Base-by-base conservation (phyloP, 92 coral and sea anemone genomes). In the Virgularia gustaviana region DNA sequence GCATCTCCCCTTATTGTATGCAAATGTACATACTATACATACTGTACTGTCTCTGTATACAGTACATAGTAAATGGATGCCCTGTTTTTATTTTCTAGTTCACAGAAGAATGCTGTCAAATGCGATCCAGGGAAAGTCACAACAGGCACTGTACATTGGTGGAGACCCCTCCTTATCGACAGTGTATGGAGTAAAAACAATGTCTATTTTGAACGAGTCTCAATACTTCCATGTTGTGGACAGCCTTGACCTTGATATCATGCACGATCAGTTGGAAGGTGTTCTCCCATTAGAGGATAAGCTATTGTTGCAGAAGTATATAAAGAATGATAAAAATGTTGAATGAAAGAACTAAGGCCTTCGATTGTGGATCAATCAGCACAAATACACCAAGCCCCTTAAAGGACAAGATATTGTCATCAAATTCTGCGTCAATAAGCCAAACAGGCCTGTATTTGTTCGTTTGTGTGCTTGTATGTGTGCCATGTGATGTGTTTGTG, bases 191-290 rank as follows among this genome's bases (percentile, higher is more conserved):
- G 63, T 56, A 16, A 23, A 23, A 35, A 23, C 8, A 56, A 35
- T 5, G 6, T 23, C 63, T 4, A 16, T 30, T 23, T 30, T 56
- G 24, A 56, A 56, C 32, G 32, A 23, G 63, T 56, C 63, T 56
- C 4, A 10, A 9, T 56, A 23, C 32, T 56, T 56, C 63, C 9
- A 51, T 51, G 58, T 51, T 51, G 45, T 39, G 15, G 45, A 39
- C 15, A 39, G 45, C 45, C 45, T 47, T 47, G 55, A 47, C n/a
- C 55, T 56, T 7, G 63, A 56, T 56, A 16, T 56, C 4, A 56
- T 56, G 63, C 63, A 56, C 36, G 63, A 56, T 16, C 63, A 56
- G 63, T 25, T 56, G 9, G 63, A 56, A 56, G 63, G 63, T 4
- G 63, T 56, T 16, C 32, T 56, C 2, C 29, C 31, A 10, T 23